phyloP scores from a whole-genome alignment of 2,888 invertebrate species.

The Pemphredon lugubris region DNA sequence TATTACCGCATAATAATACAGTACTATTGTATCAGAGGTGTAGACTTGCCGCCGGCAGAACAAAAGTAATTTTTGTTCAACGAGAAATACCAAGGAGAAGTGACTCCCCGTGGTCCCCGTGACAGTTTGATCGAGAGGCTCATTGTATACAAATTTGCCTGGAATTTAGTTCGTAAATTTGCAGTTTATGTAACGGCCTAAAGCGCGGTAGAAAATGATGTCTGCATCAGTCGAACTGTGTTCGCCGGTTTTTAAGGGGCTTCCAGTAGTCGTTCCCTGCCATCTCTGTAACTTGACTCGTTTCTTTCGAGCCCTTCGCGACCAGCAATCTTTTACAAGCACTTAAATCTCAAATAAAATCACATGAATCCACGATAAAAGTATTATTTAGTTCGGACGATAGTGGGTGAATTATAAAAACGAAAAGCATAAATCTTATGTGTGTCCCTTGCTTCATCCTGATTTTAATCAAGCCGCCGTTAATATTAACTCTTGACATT shows the following conservation, averaged over 20 bases:
- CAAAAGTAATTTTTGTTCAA: conserved; percentile 22
- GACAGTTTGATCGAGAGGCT: conserved; percentile 39
- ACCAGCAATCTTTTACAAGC: conserved; percentile 6
- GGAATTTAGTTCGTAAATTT: conserved; percentile 41
- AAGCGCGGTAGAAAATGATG: conserved; percentile 21
- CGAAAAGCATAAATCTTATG: too few species aligned
- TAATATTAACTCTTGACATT: too few species aligned
- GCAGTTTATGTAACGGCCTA: conserved; percentile 29
- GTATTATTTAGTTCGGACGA: too few species aligned
- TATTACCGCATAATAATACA: conserved; percentile 5
- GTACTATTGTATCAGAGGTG: conserved; percentile 10
- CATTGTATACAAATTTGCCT: conserved; percentile 46
- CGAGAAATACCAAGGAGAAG: conserved; percentile 24
- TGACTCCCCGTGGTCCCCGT: conserved; percentile 12
- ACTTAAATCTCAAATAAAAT: not conserved
- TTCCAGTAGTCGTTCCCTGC: not conserved
- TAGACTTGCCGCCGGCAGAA: not conserved
- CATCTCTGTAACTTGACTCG: not conserved
- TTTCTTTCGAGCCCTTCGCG: not conserved
- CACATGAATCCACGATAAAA: too few species aligned
- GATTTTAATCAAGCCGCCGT: too few species aligned
- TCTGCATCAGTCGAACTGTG: conserved; percentile 28
- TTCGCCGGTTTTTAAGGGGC: not conserved
- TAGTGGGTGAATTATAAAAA: too few species aligned
- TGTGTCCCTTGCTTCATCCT: too few species aligned